These are phyloP conservation scores for Patiria miniata DNA, from an alignment of 35 echinoderm and acorn worm genomes.

Conservation along the genomic window DNA sequence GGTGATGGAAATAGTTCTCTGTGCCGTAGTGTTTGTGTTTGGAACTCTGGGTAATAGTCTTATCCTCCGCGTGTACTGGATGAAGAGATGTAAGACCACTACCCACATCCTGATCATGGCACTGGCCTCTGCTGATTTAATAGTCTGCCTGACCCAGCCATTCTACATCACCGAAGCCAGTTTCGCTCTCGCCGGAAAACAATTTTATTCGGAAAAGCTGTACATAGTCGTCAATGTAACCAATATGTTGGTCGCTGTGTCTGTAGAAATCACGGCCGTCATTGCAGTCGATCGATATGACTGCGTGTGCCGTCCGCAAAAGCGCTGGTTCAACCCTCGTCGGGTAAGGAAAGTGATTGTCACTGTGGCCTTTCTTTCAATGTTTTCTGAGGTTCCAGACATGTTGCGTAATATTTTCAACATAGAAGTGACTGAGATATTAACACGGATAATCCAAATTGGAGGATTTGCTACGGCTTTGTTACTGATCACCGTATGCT, in stretches of 20 bases:
- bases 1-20: no score
- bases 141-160: background rate
- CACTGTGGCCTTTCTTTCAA: background rate
- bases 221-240: background rate
- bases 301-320: background rate
- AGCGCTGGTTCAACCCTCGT: background rate
- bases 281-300: constrained; percentile 6
- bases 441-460: background rate
- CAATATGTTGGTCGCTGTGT: background rate
- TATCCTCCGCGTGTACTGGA: background rate
- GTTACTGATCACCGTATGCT: background rate
- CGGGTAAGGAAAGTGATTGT: background rate
- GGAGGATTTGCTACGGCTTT: background rate
- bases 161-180: background rate
- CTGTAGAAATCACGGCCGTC: background rate
- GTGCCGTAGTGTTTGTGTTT: background rate
- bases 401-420: background rate
- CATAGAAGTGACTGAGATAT: background rate
- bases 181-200: background rate
- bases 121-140: background rate
- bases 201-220: background rate
- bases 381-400: background rate
- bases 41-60: background rate
- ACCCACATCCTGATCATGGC: constrained; percentile 12
- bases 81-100: background rate